phyloP scores from a whole-genome alignment of 2,888 invertebrate species.

The Parelbella ahira region DNA sequence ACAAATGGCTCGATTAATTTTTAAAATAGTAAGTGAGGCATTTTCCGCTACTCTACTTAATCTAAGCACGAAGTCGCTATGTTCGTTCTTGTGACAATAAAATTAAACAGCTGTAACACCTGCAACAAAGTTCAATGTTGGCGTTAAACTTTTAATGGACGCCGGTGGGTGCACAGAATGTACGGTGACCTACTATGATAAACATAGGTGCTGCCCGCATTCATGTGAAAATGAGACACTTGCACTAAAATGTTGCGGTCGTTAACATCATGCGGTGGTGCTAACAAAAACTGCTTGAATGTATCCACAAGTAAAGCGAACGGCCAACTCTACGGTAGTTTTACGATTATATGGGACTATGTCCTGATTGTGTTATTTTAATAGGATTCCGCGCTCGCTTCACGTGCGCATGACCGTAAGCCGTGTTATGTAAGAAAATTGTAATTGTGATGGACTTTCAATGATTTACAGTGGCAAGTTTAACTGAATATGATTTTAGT shows the following conservation, averaged over 20 bases:
- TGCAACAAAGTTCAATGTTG: background rate
- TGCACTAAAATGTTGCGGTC: constrained; percentile 19
- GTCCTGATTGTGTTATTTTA: background rate
- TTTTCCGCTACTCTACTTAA: too few relatives aligned
- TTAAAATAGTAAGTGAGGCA: too few relatives aligned
- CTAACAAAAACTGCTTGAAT: constrained; percentile 8
- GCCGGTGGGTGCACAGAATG: constrained; percentile 2
- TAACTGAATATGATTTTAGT: too few relatives aligned
- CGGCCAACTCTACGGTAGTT: background rate
- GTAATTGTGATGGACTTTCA: too few relatives aligned
- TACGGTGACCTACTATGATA: constrained; percentile 19
- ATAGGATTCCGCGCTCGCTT: background rate
- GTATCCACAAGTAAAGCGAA: background rate
- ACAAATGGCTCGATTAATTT: too few relatives aligned
- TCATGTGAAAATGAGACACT: constrained; percentile 14
- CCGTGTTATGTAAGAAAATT: too few relatives aligned
- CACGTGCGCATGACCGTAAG: too few relatives aligned
- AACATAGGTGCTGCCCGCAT: constrained; percentile 15
- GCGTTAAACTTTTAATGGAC: background rate
- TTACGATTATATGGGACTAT: background rate
- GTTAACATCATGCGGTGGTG: constrained; percentile 13
- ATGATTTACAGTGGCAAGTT: too few relatives aligned
- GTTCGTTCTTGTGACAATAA: too few relatives aligned
- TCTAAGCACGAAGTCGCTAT: too few relatives aligned
- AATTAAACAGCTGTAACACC: too few relatives aligned